Evolutionary conservation across 2,888 invertebrate genomes (phyloP).

Genomic region (Nomada lathburiana): DNA sequence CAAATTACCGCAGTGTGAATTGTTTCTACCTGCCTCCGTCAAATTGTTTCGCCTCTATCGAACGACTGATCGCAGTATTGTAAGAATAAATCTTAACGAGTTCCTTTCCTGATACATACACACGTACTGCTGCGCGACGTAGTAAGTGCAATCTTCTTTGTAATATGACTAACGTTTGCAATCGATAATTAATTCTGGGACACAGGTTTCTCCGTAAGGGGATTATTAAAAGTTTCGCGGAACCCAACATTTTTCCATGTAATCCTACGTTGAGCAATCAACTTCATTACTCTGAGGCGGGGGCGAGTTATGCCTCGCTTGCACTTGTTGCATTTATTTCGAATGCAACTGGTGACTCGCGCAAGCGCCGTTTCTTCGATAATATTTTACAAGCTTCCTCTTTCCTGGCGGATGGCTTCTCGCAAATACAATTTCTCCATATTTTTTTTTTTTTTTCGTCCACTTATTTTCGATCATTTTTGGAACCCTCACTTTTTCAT

Average conservation of each 20-base stretch:
- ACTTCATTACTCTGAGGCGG: background rate
- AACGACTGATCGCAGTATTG: no score
- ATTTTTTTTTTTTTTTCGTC: background rate
- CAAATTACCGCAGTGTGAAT: no score
- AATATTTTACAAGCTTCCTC: background rate
- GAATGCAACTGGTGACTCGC: constrained; percentile 28
- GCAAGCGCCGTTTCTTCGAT: constrained; percentile 26
- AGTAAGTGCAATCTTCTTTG: no score
- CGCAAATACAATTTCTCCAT: background rate
- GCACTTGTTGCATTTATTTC: constrained; percentile 51
- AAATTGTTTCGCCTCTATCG: background rate
- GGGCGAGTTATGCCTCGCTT: background rate
- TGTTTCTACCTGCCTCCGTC: background rate
- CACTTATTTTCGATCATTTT: background rate
- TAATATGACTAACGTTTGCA: no score
- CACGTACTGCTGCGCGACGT: no score
- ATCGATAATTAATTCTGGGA: background rate
- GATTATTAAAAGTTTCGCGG: background rate
- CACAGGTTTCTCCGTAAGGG: background rate
- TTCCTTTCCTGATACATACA: no score
- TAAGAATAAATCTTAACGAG: no score
- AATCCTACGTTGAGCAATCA: no score
- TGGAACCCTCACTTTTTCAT: background rate
- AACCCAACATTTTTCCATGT: background rate
- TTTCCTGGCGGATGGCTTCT: no score